Conservation (phyloP, 2,888 invertebrate genomes). For the Petrophora chlorosata region DNA sequence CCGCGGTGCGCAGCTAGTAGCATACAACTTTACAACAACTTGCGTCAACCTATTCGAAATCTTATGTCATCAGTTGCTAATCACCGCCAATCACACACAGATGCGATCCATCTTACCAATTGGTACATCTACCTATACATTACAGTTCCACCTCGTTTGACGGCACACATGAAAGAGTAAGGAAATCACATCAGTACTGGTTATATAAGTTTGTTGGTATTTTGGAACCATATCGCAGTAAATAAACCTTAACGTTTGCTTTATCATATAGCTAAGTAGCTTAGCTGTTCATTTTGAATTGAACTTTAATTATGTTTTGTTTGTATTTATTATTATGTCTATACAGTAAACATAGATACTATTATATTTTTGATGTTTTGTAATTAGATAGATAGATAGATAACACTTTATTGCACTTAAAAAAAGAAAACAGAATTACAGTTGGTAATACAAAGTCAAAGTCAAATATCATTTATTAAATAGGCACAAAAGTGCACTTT, state of each 20-base stretch:
- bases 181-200: constrained; percentile 18
- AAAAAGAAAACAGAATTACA: too few relatives aligned
- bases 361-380: too few relatives aligned
- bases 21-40: background rate
- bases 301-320: too few relatives aligned
- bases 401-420: too few relatives aligned
- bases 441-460: too few relatives aligned
- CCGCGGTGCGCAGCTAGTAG: too few relatives aligned
- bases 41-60: background rate
- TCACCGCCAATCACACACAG: constrained; percentile 2
- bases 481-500: too few relatives aligned
- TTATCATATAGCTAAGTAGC: background rate
- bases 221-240: constrained; percentile 1
- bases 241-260: background rate
- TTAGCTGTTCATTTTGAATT: too few relatives aligned
- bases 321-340: too few relatives aligned
- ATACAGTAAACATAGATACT: too few relatives aligned
- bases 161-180: constrained; percentile 24
- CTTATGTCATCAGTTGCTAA: constrained; percentile 1
- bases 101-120: background rate
- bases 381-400: too few relatives aligned
- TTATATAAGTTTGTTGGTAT: constrained; percentile 1
- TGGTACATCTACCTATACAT: constrained; percentile 1
- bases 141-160: constrained; percentile 26
- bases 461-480: too few relatives aligned